Evolutionary conservation across 2,888 invertebrate species (phyloP), one percentile per base, ranked within the genome.

Genomic region (Nomada goodeniana): DNA sequence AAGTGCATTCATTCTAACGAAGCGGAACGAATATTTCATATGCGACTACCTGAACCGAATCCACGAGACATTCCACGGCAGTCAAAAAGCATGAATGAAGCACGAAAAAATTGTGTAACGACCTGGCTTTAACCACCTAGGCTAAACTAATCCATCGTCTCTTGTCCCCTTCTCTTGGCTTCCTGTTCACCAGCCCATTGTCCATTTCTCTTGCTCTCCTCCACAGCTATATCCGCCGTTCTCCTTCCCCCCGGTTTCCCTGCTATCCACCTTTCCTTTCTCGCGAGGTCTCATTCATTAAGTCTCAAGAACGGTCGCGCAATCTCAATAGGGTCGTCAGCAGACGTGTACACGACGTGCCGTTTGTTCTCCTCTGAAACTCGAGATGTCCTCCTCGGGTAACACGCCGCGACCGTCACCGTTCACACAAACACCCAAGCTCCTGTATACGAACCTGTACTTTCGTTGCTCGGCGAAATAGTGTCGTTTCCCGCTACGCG

Each of bases 291-390:
- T 86, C 86, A 90, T 91, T 89, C 90, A 91, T 91, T 91, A 89
- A 91, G 88, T 89, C 90, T 87, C 81, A 87, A 87, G 90, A 89
- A 90, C 85, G 85, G 83, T 83, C 87, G 88, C 84, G 87, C 84
- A 85, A 87, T 82, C 85, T 87, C 87, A 88, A 87, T 87, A 89
- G 88, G 86, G 88, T 87, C 87, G 87, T 84, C 81, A 71, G 88
- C 84, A 91, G 90, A 89, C 89, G 88, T 89, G 89, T 89, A 89
- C 89, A 88, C 86, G 91, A 90, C 91, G 88, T 88, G 88, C 86
- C 91, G 89, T 90, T 92, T 91, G 92, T 91, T 91, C 90, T 89
- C 82, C 88, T 83, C 86, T 86, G 90, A 91, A 92, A 91, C 91
- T 90, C 86, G 90, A 92, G 91, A 90, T 90, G 89, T 90, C 89